Percentiles rank a stretch among this genome's conserved stretches.
Conservation (phyloP, 1,140 invertebrate species). For the Temnothorax nylanderi region DNA sequence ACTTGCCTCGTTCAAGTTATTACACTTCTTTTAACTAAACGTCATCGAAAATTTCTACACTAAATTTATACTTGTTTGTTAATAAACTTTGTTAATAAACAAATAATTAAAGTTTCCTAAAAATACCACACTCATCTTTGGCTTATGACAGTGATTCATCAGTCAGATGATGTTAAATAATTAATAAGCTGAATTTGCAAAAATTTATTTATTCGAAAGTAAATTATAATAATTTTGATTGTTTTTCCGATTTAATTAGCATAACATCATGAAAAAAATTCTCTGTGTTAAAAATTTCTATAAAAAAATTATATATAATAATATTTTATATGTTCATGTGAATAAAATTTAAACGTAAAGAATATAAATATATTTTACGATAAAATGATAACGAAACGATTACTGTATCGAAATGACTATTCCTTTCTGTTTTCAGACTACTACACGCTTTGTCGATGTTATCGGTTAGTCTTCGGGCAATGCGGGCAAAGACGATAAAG, state of each 20-base stretch:
- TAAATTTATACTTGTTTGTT: neutral
- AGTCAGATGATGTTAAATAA: neutral
- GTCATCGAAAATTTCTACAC: neutral
- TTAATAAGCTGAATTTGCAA: neutral
- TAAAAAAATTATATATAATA: neutral
- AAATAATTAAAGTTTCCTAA: too few species aligned
- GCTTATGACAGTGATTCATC: neutral
- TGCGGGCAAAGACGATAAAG: constrained; percentile 21
- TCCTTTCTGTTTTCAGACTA: neutral
- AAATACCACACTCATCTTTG: too few species aligned
- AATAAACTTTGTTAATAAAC: too few species aligned
- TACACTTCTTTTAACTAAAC: neutral
- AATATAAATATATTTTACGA: constrained; percentile 3
- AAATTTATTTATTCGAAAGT: neutral
- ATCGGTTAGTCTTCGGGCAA: constrained; percentile 25
- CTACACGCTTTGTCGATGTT: neutral
- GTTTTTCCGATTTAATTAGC: neutral
- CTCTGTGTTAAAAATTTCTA: neutral
- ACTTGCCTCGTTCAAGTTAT: neutral
- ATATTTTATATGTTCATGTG: neutral
- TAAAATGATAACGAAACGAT: neutral
- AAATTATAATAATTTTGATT: neutral
- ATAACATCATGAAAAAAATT: neutral
- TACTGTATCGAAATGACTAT: neutral
- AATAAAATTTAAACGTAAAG: neutral